These are phyloP conservation scores for Barbus barbus DNA, from an alignment of 2,113 vertebrate genomes.

Conservation along the genomic window DNA sequence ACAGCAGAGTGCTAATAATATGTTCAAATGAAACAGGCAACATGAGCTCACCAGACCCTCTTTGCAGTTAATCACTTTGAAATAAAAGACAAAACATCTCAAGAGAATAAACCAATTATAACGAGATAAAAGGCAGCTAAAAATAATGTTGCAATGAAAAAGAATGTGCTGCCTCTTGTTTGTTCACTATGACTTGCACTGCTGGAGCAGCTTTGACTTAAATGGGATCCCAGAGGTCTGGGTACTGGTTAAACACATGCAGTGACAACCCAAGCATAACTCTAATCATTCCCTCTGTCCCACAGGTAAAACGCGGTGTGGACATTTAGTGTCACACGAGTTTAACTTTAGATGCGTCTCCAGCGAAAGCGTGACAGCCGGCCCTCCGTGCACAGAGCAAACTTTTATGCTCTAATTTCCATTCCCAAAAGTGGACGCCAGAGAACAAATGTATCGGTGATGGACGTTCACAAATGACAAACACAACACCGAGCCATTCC, in stretches of 20 bases:
- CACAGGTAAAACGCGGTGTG: constrained; percentile 42
- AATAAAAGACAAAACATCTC: constrained; percentile 61
- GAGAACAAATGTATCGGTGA: constrained; percentile 46
- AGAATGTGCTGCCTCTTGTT: constrained; percentile 43
- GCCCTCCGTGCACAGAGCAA: constrained; percentile 30
- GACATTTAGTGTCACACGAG: constrained; percentile 47
- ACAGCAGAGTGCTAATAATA: constrained; percentile 55
- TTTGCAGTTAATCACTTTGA: constrained; percentile 62
- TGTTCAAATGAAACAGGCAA: constrained; percentile 51
- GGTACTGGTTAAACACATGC: constrained; percentile 45
- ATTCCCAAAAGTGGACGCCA: constrained; percentile 52
- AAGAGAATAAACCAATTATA: constrained; percentile 63
- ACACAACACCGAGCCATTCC: constrained; percentile 37
- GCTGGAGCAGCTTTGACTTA: constrained; percentile 45
- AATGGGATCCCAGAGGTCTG: constrained; percentile 41
- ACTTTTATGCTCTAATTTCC: constrained; percentile 49
- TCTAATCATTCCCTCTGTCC: constrained; percentile 33
- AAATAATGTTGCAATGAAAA: constrained; percentile 58
- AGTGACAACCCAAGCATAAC: constrained; percentile 47
- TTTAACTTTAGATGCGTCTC: constrained; percentile 51
- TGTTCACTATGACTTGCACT: constrained; percentile 38
- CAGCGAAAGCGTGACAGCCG: constrained; percentile 46
- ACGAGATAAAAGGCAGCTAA: constrained; percentile 61
- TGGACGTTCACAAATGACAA: constrained; percentile 49
- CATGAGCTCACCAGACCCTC: constrained; percentile 46